A percentile compares a stretch with the other conserved stretches of the same genome.
Conservation (phyloP, 2,797 vertebrate genomes). For the Esox masquinongy region DNA sequence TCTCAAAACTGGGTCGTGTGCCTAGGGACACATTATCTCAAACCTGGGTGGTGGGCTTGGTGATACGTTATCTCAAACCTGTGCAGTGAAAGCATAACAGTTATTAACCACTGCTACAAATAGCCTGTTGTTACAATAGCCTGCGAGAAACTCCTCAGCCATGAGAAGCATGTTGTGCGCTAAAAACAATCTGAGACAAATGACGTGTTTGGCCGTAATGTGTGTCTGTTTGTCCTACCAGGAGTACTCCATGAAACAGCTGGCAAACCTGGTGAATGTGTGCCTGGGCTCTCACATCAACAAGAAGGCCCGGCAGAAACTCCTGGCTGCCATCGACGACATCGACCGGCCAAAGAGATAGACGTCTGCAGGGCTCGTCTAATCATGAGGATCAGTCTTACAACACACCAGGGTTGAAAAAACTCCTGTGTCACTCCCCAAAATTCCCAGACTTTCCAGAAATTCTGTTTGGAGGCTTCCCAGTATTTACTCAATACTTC, state of each 20-base stretch:
- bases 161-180: too few relatives aligned
- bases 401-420: not conserved
- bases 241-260: slow-evolving; percentile 98
- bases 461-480: not conserved
- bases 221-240: slow-evolving; percentile 49
- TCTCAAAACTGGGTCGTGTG: too few relatives aligned
- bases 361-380: slow-evolving; percentile 26
- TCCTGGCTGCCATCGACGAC: slow-evolving; percentile 94
- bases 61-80: not conserved
- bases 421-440: not conserved
- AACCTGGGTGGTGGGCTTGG: too few relatives aligned
- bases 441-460: not conserved
- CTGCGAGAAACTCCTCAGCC: too few relatives aligned
- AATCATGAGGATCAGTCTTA: not conserved
- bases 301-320: slow-evolving; percentile 96
- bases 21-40: too few relatives aligned
- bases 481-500: not conserved
- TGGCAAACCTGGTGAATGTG: slow-evolving; percentile 95
- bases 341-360: slow-evolving; percentile 97
- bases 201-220: not conserved
- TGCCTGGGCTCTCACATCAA: slow-evolving; percentile 98
- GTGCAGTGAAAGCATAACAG: not conserved
- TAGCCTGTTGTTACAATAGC: too few relatives aligned
- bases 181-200: too few relatives aligned
- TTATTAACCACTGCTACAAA: not conserved